phyloP scores from a whole-genome alignment of 2,797 vertebrate species.

The Poecile montanus region DNA sequence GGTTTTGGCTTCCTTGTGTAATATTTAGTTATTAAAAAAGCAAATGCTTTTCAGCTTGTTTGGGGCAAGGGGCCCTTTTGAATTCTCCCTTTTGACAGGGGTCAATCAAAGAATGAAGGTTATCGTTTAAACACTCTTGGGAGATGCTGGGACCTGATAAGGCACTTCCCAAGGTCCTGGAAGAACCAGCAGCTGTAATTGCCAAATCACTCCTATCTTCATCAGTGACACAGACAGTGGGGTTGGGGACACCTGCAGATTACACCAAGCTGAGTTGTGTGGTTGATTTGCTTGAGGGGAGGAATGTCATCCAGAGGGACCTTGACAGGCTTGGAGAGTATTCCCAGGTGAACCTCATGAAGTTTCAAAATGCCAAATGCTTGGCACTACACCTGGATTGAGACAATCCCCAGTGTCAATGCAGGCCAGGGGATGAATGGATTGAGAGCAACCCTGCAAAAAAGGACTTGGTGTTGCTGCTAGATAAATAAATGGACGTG shows the following conservation, averaged over 20 bases:
- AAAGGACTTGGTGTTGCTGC: not conserved
- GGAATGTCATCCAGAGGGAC: no score
- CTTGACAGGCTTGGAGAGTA: not conserved
- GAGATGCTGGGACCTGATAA: not conserved
- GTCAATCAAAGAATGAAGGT: not conserved
- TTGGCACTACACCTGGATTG: rapidly evolving
- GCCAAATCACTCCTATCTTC: not conserved
- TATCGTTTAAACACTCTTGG: not conserved
- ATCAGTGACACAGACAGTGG: not conserved
- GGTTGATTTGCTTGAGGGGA: not conserved
- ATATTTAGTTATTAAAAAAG: not conserved
- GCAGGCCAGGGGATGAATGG: not conserved
- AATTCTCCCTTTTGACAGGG: not conserved
- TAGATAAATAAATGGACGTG: not conserved
- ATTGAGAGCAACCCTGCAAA: not conserved
- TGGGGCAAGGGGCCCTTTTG: not conserved
- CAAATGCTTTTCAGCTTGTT: not conserved
- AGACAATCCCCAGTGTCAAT: not conserved
- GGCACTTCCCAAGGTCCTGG: not conserved
- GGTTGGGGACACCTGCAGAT: not conserved
- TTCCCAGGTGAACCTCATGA: not conserved
- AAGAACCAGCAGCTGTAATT: not conserved
- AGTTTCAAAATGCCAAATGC: not conserved
- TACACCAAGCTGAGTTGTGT: not conserved
- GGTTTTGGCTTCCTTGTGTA: not conserved